phyloP scores from a whole-genome alignment of 2,888 invertebrate genomes.

The Muschampia plurimacula region DNA sequence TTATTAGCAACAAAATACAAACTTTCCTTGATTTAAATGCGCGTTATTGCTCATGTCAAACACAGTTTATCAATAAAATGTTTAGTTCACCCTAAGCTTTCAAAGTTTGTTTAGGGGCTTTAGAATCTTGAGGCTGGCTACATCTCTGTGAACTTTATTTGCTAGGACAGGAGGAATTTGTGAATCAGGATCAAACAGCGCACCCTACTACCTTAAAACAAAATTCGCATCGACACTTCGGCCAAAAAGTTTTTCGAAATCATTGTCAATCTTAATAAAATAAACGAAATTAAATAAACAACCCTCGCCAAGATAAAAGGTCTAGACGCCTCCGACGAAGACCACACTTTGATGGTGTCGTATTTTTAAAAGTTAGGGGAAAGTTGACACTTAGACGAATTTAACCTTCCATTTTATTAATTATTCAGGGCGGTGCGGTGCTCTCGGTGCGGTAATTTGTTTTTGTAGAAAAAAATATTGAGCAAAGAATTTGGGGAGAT shows the following conservation, averaged over 20 bases:
- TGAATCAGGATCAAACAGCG: conserved; percentile 78
- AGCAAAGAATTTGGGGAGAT: conserved; percentile 76
- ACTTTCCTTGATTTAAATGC: conserved; percentile 24
- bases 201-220: conserved; percentile 51
- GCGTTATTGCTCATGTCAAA: conserved; percentile 35
- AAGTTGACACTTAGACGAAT: conserved; percentile 83
- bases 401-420: conserved; percentile 85
- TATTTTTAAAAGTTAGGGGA: conserved; percentile 82
- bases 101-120: conserved; percentile 62
- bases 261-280: conserved; percentile 83
- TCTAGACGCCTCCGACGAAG: conserved; percentile 74
- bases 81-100: conserved; percentile 58
- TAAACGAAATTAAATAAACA: conserved; percentile 83
- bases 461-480: conserved; percentile 70
- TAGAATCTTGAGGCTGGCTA: conserved; percentile 51
- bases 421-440: conserved; percentile 77
- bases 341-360: conserved; percentile 82
- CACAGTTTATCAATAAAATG: conserved; percentile 40
- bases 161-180: conserved; percentile 73
- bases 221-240: conserved; percentile 58
- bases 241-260: conserved; percentile 72
- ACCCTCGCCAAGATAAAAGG: conserved; percentile 78
- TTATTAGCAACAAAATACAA: conserved; percentile 2
- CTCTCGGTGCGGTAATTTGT: conserved; percentile 83
- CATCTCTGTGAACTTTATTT: conserved; percentile 65